Base-by-base conservation (phyloP, 2,113 vertebrate species). In the Pseudopodoces humilis region DNA sequence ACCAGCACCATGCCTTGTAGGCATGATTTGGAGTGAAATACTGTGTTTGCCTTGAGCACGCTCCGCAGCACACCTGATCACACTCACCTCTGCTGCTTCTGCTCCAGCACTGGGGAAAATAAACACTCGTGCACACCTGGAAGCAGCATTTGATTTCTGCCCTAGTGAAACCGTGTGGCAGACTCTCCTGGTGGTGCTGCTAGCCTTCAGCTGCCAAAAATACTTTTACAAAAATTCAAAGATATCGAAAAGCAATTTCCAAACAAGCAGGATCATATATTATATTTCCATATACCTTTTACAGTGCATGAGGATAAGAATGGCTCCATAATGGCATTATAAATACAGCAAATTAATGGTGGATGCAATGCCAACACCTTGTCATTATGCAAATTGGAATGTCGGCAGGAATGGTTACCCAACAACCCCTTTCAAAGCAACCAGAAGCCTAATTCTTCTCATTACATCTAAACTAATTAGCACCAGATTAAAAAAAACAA, bases 331-430 rank as follows among this genome's bases (percentile, higher is more conserved):
- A 96, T 88, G 91, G 75, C 69, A 49, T 95, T 93, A 95, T 95
- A 96, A 94, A 97, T 91, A 97, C 27, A 92, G 88, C 95, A 96
- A 97, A 97, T 94, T 96, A 96, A 97, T 97, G 97, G 95, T 69
- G 88, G 96, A 90, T 94, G 88, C 87, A 92, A 44, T 65, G 89
- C 95, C 94, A 97, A 85, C 96, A 96, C 95, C 93, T 94, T 80
- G 92, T 97, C 97, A 88, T 97, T 96, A 97, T 94, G 96, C 93
- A 97, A 97, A 97, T 96, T 96, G 95, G 79, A 94, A 91, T 52
- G 71, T 64, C 13, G 14, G 90, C 88, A 92, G 90, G 88, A 95
- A 94, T 21, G 74, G 92, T 78, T 90, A 81, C 92, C 86, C 94
- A 92, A 95, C 94, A 95, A 56, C 8, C 76, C 39, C 90, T 81